These are phyloP conservation scores for Willisornis vidua DNA, from an alignment of 2,113 vertebrate species.

Conservation along the genomic window DNA sequence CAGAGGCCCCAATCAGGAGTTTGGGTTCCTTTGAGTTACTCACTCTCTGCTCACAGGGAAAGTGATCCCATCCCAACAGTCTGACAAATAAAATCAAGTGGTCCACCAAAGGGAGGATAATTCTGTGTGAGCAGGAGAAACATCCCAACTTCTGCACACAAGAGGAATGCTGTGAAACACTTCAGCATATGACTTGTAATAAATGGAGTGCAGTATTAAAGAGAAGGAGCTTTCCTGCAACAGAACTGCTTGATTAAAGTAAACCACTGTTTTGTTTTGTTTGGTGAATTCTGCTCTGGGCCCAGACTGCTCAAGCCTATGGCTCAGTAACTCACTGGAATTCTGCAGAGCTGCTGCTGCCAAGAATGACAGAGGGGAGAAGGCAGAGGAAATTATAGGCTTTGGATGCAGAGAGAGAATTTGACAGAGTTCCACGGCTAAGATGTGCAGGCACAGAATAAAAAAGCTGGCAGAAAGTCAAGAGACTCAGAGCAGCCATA, in stretches of 20 bases:
- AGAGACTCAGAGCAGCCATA: conserved; percentile 39
- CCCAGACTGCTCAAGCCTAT: conserved; percentile 17
- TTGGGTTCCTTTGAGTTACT: background rate
- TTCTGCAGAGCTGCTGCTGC: conserved; percentile 26
- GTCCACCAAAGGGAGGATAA: background rate
- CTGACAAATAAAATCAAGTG: background rate
- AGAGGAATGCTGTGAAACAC: background rate
- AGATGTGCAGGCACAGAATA: conserved; percentile 44
- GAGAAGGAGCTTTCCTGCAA: background rate
- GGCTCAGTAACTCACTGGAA: conserved; percentile 46
- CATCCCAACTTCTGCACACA: background rate
- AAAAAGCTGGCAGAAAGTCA: conserved; percentile 54
- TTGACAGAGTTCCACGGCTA: conserved; percentile 35
- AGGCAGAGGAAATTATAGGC: conserved; percentile 67
- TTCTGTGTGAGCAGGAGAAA: background rate
- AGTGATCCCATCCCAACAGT: background rate
- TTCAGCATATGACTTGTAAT: background rate
- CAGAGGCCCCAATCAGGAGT: background rate
- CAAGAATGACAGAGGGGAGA: conserved; percentile 65
- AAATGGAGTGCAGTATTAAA: background rate
- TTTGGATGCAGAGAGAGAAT: conserved; percentile 22
- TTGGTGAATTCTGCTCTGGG: conserved; percentile 18
- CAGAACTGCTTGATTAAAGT: background rate
- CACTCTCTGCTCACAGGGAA: background rate
- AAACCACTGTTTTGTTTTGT: conserved; percentile 17